These are phyloP conservation scores for Microcebus tavaratra DNA, from an alignment of 2,113 vertebrate species.

Conservation along the genomic window DNA sequence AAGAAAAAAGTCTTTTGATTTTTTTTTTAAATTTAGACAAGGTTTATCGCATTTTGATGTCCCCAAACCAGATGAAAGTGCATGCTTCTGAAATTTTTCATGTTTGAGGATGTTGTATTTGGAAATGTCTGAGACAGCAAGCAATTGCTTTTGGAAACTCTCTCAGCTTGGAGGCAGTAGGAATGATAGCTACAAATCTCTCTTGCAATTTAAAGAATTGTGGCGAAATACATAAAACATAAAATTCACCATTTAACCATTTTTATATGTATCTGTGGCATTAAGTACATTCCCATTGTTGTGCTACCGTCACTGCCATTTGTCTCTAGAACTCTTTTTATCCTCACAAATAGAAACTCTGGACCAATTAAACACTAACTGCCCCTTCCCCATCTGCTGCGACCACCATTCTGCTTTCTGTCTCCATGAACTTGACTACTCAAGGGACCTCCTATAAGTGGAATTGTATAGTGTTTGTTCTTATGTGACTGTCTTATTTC, in stretches of 20 bases:
- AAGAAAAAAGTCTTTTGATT: neutral
- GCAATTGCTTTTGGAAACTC: neutral
- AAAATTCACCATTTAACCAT: neutral
- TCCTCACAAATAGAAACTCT: neutral
- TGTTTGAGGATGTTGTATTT: conserved; percentile 24
- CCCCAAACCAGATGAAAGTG: neutral
- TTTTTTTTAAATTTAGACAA: neutral
- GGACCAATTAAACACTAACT: neutral
- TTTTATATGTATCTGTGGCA: neutral
- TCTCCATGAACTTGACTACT: neutral
- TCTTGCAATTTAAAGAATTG: neutral
- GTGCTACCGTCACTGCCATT: too few relatives aligned
- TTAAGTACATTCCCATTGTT: neutral
- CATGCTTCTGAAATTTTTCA: neutral
- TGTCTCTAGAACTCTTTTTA: neutral
- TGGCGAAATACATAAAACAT: neutral
- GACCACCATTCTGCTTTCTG: neutral
- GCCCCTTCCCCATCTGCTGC: neutral
- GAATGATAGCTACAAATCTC: neutral
- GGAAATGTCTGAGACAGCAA: neutral
- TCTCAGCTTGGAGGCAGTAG: neutral
- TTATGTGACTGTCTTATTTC: neutral
- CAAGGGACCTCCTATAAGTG: neutral
- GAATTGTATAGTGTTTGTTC: neutral
- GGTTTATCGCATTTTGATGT: neutral